Conservation (phyloP, 2,113 vertebrate species). For the Erpornis zantholeuca region DNA sequence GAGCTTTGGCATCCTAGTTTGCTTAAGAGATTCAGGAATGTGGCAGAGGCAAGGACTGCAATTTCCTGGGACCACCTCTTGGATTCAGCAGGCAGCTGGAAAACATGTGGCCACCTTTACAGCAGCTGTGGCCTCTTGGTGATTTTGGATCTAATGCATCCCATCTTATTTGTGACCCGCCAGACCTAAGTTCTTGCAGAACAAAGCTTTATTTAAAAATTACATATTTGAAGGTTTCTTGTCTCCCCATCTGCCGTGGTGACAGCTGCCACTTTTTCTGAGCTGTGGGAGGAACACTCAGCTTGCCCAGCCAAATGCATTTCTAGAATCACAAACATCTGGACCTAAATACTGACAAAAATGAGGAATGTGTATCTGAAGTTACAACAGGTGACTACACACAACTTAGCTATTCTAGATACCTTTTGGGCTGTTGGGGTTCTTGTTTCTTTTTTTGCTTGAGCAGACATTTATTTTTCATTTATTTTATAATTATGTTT, state of each 20-base stretch:
- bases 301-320: not conserved
- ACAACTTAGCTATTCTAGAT: not conserved
- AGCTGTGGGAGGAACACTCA: not conserved
- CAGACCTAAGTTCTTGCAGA: not conserved
- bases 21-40: not conserved
- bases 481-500: too few species aligned
- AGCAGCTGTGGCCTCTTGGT: not conserved
- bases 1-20: not conserved
- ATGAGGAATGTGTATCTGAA: not conserved
- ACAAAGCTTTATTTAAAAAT: not conserved
- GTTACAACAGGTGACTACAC: not conserved
- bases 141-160: not conserved
- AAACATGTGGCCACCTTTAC: not conserved
- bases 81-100: not conserved
- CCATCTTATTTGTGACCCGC: accelerated
- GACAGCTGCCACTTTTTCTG: not conserved
- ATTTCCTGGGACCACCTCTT: not conserved
- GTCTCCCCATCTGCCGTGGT: not conserved
- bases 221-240: not conserved
- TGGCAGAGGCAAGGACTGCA: too few species aligned
- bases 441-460: not conserved
- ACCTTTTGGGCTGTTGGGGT: not conserved
- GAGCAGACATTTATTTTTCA: not conserved
- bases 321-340: not conserved
- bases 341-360: not conserved